A percentile compares a stretch with the other conserved stretches of the same genome.
These are phyloP conservation scores for Drosophila orena DNA, from an alignment of 1,140 invertebrate genomes.

Conservation along the genomic window DNA sequence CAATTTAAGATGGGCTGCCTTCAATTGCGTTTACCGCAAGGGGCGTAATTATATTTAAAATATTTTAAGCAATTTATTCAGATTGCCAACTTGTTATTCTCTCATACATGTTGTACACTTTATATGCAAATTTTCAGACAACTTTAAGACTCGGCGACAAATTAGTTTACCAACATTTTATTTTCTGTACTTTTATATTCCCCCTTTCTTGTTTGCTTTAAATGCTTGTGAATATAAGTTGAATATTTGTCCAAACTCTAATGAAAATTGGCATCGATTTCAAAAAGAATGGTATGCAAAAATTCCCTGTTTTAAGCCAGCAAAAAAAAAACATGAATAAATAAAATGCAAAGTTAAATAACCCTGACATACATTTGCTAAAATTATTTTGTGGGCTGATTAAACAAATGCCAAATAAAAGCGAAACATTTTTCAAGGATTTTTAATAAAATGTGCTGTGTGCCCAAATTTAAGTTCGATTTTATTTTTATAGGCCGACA, in stretches of 20 bases:
- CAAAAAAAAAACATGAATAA: background rate
- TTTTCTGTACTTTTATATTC: background rate
- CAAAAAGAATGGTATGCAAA: background rate
- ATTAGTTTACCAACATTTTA: background rate
- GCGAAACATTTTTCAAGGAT: constrained; percentile 22
- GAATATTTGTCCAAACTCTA: no score
- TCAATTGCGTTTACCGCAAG: background rate
- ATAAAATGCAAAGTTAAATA: constrained; percentile 16
- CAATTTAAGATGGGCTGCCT: background rate
- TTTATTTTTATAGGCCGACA: constrained; percentile 6
- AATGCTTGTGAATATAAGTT: no score
- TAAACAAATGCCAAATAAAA: constrained; percentile 32
- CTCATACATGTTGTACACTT: background rate
- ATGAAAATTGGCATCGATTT: no score
- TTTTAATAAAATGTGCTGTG: constrained; percentile 18
- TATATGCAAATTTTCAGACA: background rate
- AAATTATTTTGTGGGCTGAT: constrained; percentile 26
- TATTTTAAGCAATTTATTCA: background rate
- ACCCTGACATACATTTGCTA: constrained; percentile 29
- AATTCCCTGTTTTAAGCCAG: constrained; percentile 8
- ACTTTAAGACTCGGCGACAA: background rate
- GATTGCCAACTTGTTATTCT: background rate
- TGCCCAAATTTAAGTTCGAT: constrained; percentile 9
- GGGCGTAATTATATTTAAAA: background rate
- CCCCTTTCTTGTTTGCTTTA: no score